Conservation (phyloP, 2,888 invertebrate genomes). For the Drosophila neutralis region DNA sequence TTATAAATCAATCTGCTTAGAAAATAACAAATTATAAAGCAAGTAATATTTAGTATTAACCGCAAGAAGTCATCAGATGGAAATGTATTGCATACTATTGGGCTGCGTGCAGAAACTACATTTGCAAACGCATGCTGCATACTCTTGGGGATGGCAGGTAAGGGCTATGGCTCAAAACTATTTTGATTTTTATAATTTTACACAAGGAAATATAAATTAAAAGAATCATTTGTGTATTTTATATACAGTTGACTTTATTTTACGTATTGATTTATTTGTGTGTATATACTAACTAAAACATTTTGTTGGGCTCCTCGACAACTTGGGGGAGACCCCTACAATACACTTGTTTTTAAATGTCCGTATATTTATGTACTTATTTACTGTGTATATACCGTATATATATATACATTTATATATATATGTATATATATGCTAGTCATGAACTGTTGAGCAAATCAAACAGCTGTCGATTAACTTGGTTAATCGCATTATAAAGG, state of each 20-base stretch:
- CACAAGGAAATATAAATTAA: neutral
- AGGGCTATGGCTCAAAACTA: neutral
- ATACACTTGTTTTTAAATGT: slow-evolving; percentile 34
- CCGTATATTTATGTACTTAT: slow-evolving; percentile 36
- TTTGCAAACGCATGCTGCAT: neutral
- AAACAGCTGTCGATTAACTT: slow-evolving; percentile 78
- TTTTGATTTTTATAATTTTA: neutral
- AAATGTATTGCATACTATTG: neutral
- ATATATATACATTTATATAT: neutral
- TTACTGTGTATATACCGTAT: slow-evolving; percentile 8
- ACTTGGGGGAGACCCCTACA: slow-evolving; percentile 37
- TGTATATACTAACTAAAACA: slow-evolving; percentile 60
- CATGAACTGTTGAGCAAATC: slow-evolving; percentile 77
- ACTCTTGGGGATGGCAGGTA: neutral
- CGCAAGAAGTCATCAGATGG: neutral
- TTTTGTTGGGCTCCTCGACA: slow-evolving; percentile 37
- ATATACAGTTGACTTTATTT: slow-evolving; percentile 79
- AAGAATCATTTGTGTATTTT: slow-evolving; percentile 28
- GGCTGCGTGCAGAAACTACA: neutral
- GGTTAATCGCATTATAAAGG: slow-evolving; percentile 76
- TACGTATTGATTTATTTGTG: slow-evolving; percentile 59
- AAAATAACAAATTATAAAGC: neutral
- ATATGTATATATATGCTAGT: slow-evolving; percentile 42
- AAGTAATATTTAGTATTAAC: neutral
- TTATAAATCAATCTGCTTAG: slow-evolving; percentile 60